Evolutionary conservation across 2,888 invertebrate genomes (phyloP), one percentile per base, ranked within the genome.

Genomic region (Heterodera filipjevi): DNA sequence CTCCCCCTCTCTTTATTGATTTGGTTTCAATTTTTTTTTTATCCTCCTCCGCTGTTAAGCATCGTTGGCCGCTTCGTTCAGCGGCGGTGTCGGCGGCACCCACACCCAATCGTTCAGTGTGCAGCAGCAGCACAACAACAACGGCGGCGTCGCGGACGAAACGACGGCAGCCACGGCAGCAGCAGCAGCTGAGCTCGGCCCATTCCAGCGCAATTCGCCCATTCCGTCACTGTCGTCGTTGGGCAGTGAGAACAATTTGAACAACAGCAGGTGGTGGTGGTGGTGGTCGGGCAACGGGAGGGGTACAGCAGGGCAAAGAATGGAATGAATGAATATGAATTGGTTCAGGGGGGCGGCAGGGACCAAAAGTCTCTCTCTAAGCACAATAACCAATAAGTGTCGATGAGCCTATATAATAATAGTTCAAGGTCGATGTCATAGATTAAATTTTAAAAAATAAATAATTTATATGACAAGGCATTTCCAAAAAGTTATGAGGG

Each of bases 171-270:
- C 33, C 22, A 32, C 22, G n/a, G 35, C 74, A 64, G 75, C 33
- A 27, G 66, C 68, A 14, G 27, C 30, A 8, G n/a, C n/a, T 59
- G 59, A 73, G 73, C 49, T 64, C 64, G 53, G 44, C 46, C 46
- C 66, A 19, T 68, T 66, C 16, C 64, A 64, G 32, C 75, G 75
- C 66, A 33, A 22, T 22, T 75, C 75, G 44, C 75, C 75, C 3
- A 49, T 75, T 16, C 75, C 75, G 68, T 75, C 75, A 16, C 68
- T 75, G 44, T 53, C 49, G 32, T 75, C 75, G 19, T 66, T 75
- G 66, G 64, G 75, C 59, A 75, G 75, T 19, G 75, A 75, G n/a
- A 68, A 66, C 46, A 53, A 66, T 19, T 75, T 75, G 68, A 75
- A 75, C 39, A 75, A 64, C 19, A 35, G 32, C 68, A 68, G 35